Conservation (phyloP, 2,113 vertebrate genomes). For the Lethenteron camtschaticum region DNA sequence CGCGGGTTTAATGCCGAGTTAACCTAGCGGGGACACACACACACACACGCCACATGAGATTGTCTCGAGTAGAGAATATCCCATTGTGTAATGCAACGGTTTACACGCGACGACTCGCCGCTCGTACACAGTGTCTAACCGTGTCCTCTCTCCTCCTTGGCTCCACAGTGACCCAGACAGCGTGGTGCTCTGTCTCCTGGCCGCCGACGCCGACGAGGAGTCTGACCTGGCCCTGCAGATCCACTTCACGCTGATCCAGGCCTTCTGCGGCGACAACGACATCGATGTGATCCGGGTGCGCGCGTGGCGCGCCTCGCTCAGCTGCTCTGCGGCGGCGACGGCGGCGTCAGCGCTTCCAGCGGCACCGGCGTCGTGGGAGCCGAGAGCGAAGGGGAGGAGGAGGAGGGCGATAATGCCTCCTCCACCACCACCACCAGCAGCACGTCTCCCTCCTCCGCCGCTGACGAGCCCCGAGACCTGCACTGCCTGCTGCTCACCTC, state of each 20-base stretch:
- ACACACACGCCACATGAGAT: too few relatives aligned
- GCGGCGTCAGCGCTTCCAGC: too few relatives aligned
- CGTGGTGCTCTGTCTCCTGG: constrained; percentile 59
- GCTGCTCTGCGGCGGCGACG: constrained; percentile 20
- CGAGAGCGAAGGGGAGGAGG: constrained; percentile 17
- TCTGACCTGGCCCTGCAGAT: constrained; percentile 60
- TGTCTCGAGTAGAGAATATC: neutral
- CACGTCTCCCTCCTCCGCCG: neutral
- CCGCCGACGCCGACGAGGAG: constrained; percentile 52
- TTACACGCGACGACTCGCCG: neutral
- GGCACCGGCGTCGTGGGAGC: too few relatives aligned
- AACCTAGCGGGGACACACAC: neutral
- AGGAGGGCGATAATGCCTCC: constrained; percentile 11
- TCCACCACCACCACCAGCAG: too few relatives aligned
- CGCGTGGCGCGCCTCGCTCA: constrained; percentile 34
- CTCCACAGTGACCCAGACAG: constrained; percentile 56
- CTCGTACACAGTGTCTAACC: neutral
- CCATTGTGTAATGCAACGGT: too few relatives aligned
- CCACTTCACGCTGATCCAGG: constrained; percentile 78
- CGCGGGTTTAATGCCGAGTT: neutral
- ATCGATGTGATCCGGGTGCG: constrained; percentile 56
- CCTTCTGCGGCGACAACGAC: constrained; percentile 71
- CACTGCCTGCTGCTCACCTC: constrained; percentile 66
- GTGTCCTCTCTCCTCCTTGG: neutral
- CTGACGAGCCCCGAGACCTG: constrained; percentile 47